These are phyloP conservation scores for Drosophila lutescens DNA, from an alignment of 2,888 invertebrate species.

Conservation along the genomic window DNA sequence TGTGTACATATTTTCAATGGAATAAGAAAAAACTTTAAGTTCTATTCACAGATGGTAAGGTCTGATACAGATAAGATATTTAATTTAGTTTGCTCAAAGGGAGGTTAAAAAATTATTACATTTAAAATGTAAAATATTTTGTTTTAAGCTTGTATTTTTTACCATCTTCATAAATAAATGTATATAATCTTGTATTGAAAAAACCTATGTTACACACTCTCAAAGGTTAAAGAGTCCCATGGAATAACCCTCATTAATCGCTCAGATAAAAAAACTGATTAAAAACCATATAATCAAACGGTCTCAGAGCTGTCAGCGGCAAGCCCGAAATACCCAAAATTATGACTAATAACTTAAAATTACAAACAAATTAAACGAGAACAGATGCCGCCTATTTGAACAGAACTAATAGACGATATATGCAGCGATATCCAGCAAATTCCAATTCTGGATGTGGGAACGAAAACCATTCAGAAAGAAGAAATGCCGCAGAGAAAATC, in stretches of 20 bases:
- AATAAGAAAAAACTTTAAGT: too few species aligned
- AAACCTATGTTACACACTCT: not conserved
- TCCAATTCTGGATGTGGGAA: slow-evolving; percentile 52
- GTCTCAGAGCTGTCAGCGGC: slow-evolving; percentile 59
- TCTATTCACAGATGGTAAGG: too few species aligned
- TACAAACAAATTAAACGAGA: slow-evolving; percentile 69
- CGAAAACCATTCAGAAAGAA: slow-evolving; percentile 45
- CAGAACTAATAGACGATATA: slow-evolving; percentile 21
- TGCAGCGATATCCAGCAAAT: slow-evolving; percentile 16
- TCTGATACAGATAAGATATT: too few species aligned
- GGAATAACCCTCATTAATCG: not conserved
- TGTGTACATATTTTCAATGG: too few species aligned
- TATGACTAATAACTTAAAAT: slow-evolving; percentile 81
- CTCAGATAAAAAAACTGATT: slow-evolving; percentile 21
- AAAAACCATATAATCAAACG: slow-evolving; percentile 48
- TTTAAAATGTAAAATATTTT: too few species aligned
- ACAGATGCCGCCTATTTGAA: slow-evolving; percentile 55
- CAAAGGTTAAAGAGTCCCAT: too few species aligned
- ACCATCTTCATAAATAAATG: too few species aligned
- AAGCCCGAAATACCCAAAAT: slow-evolving; percentile 65
- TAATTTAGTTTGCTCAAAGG: too few species aligned
- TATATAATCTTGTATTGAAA: too few species aligned
- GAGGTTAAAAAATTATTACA: too few species aligned
- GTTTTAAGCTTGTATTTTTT: too few species aligned
- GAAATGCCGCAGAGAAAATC: slow-evolving; percentile 48